Conservation (phyloP, 2,888 invertebrate species). For the Latheticus oryzae region DNA sequence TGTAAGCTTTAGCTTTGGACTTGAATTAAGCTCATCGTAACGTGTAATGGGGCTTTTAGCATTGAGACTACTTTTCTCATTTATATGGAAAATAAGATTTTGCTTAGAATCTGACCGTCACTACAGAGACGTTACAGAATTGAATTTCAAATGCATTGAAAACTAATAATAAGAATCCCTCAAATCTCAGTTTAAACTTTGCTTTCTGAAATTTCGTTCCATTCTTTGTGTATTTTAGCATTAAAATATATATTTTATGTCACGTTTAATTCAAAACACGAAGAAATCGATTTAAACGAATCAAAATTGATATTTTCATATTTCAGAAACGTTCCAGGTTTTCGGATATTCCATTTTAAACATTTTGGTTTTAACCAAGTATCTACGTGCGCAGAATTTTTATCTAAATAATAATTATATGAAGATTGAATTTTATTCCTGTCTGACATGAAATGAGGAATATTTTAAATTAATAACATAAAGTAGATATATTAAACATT, state of each 20-base stretch:
- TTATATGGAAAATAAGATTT: conserved; percentile 22
- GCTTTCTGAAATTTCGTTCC: too few species aligned
- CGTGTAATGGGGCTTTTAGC: conserved; percentile 6
- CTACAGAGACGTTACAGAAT: conserved; percentile 6
- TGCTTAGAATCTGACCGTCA: conserved; percentile 1
- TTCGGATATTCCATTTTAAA: conserved; percentile 26
- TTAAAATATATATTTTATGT: neutral
- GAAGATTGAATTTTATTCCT: too few species aligned
- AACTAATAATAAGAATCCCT: conserved; percentile 21
- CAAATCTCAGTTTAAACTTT: conserved; percentile 6
- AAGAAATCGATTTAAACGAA: conserved; percentile 15
- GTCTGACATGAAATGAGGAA: too few species aligned
- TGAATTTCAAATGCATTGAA: conserved; percentile 17
- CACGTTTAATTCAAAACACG: conserved; percentile 2
- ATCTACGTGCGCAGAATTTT: conserved; percentile 18
- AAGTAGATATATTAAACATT: too few species aligned
- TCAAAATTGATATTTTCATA: conserved; percentile 29
- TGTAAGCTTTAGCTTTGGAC: conserved; percentile 10
- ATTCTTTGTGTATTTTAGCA: too few species aligned
- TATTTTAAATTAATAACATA: too few species aligned
- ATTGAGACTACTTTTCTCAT: conserved; percentile 22
- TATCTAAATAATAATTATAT: conserved; percentile 11
- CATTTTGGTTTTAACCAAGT: conserved; percentile 17
- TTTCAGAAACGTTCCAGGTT: conserved; percentile 20
- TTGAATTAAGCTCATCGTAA: conserved; percentile 11